A percentile compares a stretch with the other conserved stretches of the same genome.
Evolutionary conservation across 2,113 vertebrate species (phyloP).

Genomic region (Ellobius talpinus): DNA sequence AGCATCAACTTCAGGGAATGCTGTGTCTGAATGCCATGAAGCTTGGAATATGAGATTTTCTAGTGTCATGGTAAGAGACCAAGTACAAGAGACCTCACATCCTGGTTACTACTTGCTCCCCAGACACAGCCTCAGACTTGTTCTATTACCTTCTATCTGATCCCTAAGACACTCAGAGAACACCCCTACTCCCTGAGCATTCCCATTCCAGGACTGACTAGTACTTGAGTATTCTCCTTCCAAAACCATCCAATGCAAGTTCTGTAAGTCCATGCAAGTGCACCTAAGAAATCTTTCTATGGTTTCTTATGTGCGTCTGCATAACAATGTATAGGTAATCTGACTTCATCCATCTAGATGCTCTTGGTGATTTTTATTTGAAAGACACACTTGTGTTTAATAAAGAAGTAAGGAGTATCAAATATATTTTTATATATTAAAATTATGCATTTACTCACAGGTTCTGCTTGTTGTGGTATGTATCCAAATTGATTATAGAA

Average conservation of each 20-base stretch:
- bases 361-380: not conserved
- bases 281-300: not conserved
- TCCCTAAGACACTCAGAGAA: not conserved
- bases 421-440: not conserved
- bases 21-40: not conserved
- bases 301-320: not conserved
- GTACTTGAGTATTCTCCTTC: not conserved
- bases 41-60: not conserved
- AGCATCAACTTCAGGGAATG: not conserved
- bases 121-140: not conserved
- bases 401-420: not conserved
- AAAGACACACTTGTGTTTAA: not conserved
- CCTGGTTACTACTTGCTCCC: not conserved
- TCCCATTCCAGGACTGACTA: not conserved
- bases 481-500: conserved; percentile 72
- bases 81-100: not conserved
- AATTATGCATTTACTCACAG: conserved; percentile 66
- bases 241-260: not conserved
- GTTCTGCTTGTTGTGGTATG: conserved; percentile 60
- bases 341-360: not conserved
- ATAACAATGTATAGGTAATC: not conserved
- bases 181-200: not conserved
- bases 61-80: not conserved
- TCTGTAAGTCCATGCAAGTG: not conserved
- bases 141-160: not conserved